Evolutionary conservation across 1,140 invertebrate species (phyloP).

Genomic region (Apis mellifera): DNA sequence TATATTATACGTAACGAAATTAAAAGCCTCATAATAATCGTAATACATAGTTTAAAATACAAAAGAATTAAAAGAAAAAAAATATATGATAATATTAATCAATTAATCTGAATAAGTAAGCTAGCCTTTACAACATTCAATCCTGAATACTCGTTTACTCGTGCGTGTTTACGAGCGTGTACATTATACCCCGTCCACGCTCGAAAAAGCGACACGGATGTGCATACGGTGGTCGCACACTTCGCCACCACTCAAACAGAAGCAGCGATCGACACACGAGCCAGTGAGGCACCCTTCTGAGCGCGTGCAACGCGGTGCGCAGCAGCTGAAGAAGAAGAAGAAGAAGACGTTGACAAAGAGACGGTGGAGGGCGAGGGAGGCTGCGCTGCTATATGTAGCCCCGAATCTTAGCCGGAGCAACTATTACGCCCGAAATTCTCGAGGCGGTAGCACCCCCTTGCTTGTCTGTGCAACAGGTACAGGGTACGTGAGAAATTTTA

Average conservation of each 20-base stretch:
- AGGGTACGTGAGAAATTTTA: neutral
- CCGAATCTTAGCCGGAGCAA: constrained; percentile 77
- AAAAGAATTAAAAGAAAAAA: neutral
- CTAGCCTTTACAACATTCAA: neutral
- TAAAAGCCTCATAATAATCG: too few relatives aligned
- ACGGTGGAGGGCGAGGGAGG: constrained; percentile 73
- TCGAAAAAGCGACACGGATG: constrained; percentile 22
- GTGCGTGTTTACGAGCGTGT: neutral
- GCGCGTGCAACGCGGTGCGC: constrained; percentile 58
- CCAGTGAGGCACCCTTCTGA: constrained; percentile 58
- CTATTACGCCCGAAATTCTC: constrained; percentile 77
- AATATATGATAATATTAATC: neutral
- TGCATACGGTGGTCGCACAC: constrained; percentile 54
- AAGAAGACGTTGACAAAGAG: constrained; percentile 58
- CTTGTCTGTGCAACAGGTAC: constrained; percentile 5
- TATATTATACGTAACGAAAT: too few relatives aligned
- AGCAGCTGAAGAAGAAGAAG: constrained; percentile 57
- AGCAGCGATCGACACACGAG: constrained; percentile 37
- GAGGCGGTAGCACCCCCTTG: constrained; percentile 71
- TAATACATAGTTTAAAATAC: neutral
- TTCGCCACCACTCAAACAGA: constrained; percentile 58
- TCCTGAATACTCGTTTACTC: neutral
- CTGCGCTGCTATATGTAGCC: constrained; percentile 80
- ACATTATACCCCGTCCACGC: constrained; percentile 6
- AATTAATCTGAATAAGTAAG: neutral